These are phyloP conservation scores for Rhagoletis zephyria DNA, from an alignment of 1,140 invertebrate species.

Conservation along the genomic window DNA sequence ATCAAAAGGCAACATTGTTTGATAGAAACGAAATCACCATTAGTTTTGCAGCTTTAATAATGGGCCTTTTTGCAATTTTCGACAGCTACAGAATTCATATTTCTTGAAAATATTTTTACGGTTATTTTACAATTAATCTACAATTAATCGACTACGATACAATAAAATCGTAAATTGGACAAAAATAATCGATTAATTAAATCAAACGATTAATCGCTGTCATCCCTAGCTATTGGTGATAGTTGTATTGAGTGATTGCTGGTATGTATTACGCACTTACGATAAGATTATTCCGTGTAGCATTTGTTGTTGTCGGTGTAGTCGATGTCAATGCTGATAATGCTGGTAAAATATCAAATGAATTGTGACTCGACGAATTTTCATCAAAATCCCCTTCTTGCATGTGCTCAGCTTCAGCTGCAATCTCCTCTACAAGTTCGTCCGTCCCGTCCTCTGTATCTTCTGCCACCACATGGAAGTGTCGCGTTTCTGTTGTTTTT, in stretches of 20 bases:
- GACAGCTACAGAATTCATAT: no score
- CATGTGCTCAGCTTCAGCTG: background rate
- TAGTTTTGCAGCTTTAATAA: no score
- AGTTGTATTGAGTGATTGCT: background rate
- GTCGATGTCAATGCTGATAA: constrained; percentile 61
- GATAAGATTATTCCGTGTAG: constrained; percentile 71
- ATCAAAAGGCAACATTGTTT: no score
- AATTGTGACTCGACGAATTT: constrained; percentile 8
- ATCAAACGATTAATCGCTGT: no score
- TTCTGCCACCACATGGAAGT: constrained; percentile 18
- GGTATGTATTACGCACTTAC: constrained; percentile 63
- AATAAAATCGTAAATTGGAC: no score
- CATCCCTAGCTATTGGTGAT: background rate
- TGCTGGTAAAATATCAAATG: constrained; percentile 65
- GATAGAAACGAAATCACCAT: no score
- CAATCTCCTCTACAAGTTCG: constrained; percentile 43
- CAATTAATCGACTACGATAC: no score
- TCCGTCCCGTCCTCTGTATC: constrained; percentile 41
- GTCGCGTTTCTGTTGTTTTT: background rate
- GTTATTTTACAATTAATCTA: no score
- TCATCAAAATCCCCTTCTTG: constrained; percentile 6
- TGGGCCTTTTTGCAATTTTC: no score
- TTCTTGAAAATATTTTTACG: no score
- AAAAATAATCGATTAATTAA: no score
- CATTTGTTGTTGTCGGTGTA: constrained; percentile 55